Conservation (phyloP, 2,888 invertebrate genomes). For the Cosmia trapezina region DNA sequence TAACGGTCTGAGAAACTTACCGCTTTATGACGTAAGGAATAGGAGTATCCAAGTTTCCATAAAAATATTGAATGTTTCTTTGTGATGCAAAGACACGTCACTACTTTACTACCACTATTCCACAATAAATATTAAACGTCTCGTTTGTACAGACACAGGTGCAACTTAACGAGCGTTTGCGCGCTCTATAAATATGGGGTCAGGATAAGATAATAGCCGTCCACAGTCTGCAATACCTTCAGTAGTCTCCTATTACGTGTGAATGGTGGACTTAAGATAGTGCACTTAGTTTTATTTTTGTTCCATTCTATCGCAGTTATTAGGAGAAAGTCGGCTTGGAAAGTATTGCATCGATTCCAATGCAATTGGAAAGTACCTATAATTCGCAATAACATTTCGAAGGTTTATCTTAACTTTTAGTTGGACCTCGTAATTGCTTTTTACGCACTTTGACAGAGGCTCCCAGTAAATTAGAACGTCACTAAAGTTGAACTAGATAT, state of each 20-base stretch:
- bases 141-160: constrained; percentile 48
- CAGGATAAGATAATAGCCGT: constrained; percentile 31
- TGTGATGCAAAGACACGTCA: constrained; percentile 7
- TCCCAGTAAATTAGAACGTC: background rate
- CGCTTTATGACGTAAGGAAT: background rate
- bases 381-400: background rate
- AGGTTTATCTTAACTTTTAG: background rate
- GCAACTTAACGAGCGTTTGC: constrained; percentile 34
- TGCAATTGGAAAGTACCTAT: constrained; percentile 1
- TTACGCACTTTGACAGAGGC: background rate
- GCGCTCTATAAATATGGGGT: constrained; percentile 43
- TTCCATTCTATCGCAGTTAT: constrained; percentile 1
- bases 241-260: constrained; percentile 14
- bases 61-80: constrained; percentile 7
- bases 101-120: constrained; percentile 25
- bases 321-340: background rate
- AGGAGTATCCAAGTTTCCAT: background rate
- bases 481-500: too few species aligned
- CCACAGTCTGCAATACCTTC: constrained; percentile 3
- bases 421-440: background rate
- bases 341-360: constrained; percentile 3
- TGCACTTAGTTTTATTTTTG: constrained; percentile 2
- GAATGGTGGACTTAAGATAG: constrained; percentile 8
- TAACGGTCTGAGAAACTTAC: background rate
- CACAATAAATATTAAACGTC: constrained; percentile 49